Evolutionary conservation across 2,113 vertebrate genomes (phyloP), one percentile per base, ranked within the genome.

Genomic region (Tragelaphus imberbis): DNA sequence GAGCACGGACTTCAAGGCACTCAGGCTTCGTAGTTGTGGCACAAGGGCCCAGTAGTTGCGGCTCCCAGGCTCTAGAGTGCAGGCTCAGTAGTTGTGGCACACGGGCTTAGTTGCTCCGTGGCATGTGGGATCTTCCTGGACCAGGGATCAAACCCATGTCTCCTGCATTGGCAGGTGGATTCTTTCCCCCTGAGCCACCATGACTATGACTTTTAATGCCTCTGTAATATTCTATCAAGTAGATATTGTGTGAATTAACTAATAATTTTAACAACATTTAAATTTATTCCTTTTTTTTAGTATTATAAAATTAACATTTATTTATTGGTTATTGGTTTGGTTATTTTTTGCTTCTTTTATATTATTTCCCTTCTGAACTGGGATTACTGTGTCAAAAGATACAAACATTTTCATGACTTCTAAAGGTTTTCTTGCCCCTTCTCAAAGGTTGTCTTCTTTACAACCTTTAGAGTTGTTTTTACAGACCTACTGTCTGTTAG

Each of bases 351-450:
- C 40, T 86, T 86, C 65, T 90, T 93, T 91, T 91, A 58, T 25
- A 88, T 93, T 91, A 93, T 88, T 85, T 93, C 47, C n/a, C 0
- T 89, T 84, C 84, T 95, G 75, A 96, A 87, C 40, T 65, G 77
- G 23, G 47, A 77, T 80, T 65, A 59, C n/a, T 63, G 1, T 47
- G 40, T 92, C 71, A 90, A 77, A 90, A 61, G 56, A 33, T 95
- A 86, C 30, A 96, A 65, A 65, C 44, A 93, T 90, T 95, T 95
- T 51, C 28, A 36, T 89, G 68, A 33, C 55, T 75, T 95, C 30
- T 85, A 44, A 30, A 94, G 65, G 13, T 77, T 84, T 81, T 91
- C 23, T 86, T 53, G 51, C 93, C 58, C 33, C 27, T 91, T 56
- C 28, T 55, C 17, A 75, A 36, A 85, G 27, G 88, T 81, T 75